A percentile compares a stretch with the other conserved stretches of the same genome.
These are phyloP conservation scores for Drosophila incognita DNA, from an alignment of 2,888 invertebrate species.

Conservation along the genomic window DNA sequence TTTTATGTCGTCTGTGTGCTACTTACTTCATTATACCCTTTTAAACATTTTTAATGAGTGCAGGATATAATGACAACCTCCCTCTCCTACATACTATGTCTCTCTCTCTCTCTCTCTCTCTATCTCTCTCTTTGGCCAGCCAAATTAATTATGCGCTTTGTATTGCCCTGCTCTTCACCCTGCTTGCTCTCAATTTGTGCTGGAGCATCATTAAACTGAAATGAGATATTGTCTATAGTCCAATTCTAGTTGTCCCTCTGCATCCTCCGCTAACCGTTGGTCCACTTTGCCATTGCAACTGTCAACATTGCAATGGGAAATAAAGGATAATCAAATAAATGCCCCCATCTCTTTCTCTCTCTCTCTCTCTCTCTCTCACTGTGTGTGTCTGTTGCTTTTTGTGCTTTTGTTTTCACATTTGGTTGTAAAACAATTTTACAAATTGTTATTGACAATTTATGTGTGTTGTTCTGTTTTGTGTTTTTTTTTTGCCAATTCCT, in stretches of 20 bases:
- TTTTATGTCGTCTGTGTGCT: background rate
- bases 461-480: constrained; percentile 45
- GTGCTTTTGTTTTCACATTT: constrained; percentile 53
- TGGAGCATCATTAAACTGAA: constrained; percentile 73
- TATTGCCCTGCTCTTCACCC: constrained; percentile 7
- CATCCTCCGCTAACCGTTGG: background rate
- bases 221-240: constrained; percentile 65
- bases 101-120: background rate
- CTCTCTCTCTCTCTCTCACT: constrained; percentile 2
- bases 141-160: constrained; percentile 79
- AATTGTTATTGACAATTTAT: constrained; percentile 80
- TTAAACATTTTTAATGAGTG: background rate
- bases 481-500: constrained; percentile 5
- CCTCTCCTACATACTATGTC: background rate
- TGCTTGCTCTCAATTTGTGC: constrained; percentile 24
- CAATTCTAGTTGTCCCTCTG: constrained; percentile 1
- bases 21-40: background rate
- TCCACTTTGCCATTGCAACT: constrained; percentile 42
- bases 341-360: constrained; percentile 10
- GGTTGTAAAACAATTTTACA: constrained; percentile 69
- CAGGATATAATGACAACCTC: background rate
- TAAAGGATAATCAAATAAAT: constrained; percentile 64
- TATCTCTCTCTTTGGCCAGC: constrained; percentile 6
- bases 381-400: constrained; percentile 9
- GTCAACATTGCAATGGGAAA: constrained; percentile 61